Evolutionary conservation across 2,888 invertebrate genomes (phyloP), one percentile per base, ranked within the genome.

Genomic region (Calameuta filiformis): DNA sequence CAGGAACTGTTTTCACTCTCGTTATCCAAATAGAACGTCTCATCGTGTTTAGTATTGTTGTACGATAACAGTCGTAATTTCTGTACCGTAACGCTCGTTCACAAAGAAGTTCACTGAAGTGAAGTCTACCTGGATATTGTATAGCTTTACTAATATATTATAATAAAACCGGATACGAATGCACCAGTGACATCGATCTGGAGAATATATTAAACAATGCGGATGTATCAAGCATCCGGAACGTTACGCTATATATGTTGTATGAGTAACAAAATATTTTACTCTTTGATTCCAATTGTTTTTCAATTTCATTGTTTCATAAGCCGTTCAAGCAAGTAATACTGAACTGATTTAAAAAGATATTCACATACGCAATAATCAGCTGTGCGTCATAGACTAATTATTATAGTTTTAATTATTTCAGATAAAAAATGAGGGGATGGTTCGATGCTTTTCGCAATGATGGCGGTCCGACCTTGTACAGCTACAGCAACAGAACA

Each of bases 381-480:
- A 15, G 31, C 71, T 31, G 30, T 33, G 31, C 31, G 4, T 31
- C 31, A 30, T 31, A 9, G 12, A 31, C 31, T 9, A 15, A 31
- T 9, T 11, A 30, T 30, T 71, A 71, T 71, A 71, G 30, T 71
- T 34, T 11, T 11, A 6, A 56, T 56, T 6, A 56, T 56, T 56
- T 56, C 23, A 56, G 40, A 79, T 78, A 68, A 92, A 94, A 93
- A 92, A 97, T 97, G 97, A 96, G 95, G 95, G 98, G 98, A 93
- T 98, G 98, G 98, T 98, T 98, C 93, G 98, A 98, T 93, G 98
- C 98, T 84, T 99, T 98, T 94, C 96, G 99, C 91, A 96, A 96
- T 93, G 97, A 98, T 94, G 98, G 98, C 91, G 98, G 98, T 87
- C 99, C 99, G 85, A 98, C 98, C 87, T 95, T 98, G 84, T 99